A percentile compares a stretch with the other conserved stretches of the same genome.
phyloP scores from a whole-genome alignment of 2,888 invertebrate species.

The Emesis furor region DNA sequence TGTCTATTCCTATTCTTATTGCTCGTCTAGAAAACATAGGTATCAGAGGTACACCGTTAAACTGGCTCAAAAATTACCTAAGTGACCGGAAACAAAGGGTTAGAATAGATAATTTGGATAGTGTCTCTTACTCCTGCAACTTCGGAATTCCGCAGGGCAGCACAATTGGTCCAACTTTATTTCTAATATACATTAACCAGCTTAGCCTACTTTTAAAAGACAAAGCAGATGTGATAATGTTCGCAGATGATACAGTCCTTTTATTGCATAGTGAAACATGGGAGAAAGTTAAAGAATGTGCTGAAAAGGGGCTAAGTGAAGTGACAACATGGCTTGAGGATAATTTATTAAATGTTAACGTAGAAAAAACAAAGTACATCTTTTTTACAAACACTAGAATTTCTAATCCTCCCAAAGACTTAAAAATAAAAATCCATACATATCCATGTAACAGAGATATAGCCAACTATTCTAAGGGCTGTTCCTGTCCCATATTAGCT shows the following conservation, averaged over 20 bases:
- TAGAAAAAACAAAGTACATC: not conserved
- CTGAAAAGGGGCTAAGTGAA: not conserved
- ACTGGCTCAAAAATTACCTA: not conserved
- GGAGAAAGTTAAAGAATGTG: not conserved
- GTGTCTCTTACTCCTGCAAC: not conserved
- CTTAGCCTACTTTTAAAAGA: not conserved
- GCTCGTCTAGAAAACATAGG: not conserved
- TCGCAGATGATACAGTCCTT: too few species aligned
- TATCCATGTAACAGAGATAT: not conserved
- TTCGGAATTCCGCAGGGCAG: slow-evolving; percentile 3
- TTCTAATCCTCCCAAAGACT: not conserved
- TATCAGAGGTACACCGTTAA: not conserved
- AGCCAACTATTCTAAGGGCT: not conserved
- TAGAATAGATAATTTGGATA: not conserved
- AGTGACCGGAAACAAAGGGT: not conserved
- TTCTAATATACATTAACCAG: not conserved
- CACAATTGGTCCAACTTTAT: not conserved
- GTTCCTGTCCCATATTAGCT: not conserved
- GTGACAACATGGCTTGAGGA: not conserved
- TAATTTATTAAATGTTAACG: not conserved
- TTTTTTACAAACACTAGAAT: not conserved
- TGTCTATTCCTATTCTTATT: too few species aligned
- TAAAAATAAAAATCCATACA: not conserved
- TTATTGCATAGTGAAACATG: not conserved
- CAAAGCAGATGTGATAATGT: not conserved